Conservation (phyloP, 2,113 vertebrate genomes). For the Sylvia atricapilla region DNA sequence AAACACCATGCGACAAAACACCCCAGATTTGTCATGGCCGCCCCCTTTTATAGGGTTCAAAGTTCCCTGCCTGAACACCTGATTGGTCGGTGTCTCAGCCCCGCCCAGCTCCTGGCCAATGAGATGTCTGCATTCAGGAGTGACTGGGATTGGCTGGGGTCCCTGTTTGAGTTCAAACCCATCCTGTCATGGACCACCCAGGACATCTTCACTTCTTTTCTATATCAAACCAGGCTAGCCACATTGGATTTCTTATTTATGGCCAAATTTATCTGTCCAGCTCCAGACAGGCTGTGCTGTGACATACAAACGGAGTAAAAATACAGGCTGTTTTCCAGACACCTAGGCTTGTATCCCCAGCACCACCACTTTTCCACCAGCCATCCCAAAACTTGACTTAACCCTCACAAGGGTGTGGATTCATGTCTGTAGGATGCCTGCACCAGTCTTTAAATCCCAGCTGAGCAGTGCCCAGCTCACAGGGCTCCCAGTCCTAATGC, state of each 20-base stretch:
- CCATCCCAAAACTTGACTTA: not conserved
- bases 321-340: not conserved
- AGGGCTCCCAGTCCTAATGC: not conserved
- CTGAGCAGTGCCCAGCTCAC: not conserved
- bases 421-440: not conserved
- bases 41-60: not conserved
- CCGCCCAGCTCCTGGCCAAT: not conserved
- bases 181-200: not conserved
- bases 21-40: not conserved
- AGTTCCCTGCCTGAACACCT: not conserved
- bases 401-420: not conserved
- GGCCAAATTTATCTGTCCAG: not conserved
- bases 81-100: not conserved
- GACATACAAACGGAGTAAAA: not conserved
- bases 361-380: not conserved
- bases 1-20: not conserved
- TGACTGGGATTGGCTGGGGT: not conserved
- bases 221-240: not conserved
- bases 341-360: accelerated
- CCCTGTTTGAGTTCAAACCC: not conserved
- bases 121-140: not conserved
- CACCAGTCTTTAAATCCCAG: not conserved
- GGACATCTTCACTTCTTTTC: not conserved
- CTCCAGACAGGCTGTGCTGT: not conserved
- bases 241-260: not conserved